Base-by-base conservation (phyloP, 53 echinoderm and acorn worm species). In the Astropecten irregularis region DNA sequence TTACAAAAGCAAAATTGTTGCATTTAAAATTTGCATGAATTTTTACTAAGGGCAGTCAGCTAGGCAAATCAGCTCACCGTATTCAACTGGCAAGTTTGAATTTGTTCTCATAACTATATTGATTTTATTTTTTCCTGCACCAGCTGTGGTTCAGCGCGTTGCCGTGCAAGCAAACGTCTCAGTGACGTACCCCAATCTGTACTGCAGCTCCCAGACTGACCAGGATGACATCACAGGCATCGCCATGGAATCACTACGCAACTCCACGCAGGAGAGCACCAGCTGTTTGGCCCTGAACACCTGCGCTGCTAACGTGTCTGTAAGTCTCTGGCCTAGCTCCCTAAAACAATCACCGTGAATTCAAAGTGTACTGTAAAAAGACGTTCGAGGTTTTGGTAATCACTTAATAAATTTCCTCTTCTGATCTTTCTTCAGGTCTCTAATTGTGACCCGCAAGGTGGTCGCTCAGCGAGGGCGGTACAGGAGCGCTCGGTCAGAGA, bases 251-350 rank as follows among this genome's bases (percentile, higher is more conserved):
- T 16, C 42, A 11, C 39, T 76, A 42, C 76, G 23, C 4, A 58
- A 76, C 21, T 8, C 76, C 40, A 76, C 76, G 3, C 76, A 76
- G n/a, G 56, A 42, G 25, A 2, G 20, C 40, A 22, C 57, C 6
- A 58, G 76, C 4, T 76, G 76, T 49, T 42, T 76, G 27, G 37
- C 58, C 8, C 76, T 25, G 5, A 22, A 38, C 5, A 76, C 76
- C 14, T 76, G 76, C 15, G 42, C 57, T 40, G 76, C 76, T 58
- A 76, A 76, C 18, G 40, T 76, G 9, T 50, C 76, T 18, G 76
- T 76, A 20, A 76, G 76, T 27, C 39, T 3, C n/a, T n/a, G n/a
- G n/a, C n/a, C n/a, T n/a, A n/a, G n/a, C n/a, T n/a, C n/a, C n/a
- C n/a, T n/a, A n/a, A n/a, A n/a, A n/a, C n/a, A n/a, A n/a, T n/a